phyloP scores from a whole-genome alignment of 2,888 invertebrate species.

The Steromphala cineraria region DNA sequence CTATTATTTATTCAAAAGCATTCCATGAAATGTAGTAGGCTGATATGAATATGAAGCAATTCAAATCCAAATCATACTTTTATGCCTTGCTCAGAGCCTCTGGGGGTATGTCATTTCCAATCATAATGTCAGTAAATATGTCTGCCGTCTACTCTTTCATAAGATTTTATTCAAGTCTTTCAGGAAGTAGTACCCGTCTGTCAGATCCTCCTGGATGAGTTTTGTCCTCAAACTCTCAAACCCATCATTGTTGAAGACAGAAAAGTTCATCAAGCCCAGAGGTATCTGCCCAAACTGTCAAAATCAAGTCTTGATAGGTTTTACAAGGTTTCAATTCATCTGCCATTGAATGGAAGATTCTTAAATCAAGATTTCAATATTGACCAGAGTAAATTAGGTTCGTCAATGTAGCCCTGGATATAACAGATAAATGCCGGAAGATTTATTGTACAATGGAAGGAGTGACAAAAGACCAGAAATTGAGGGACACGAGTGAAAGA shows the following conservation, averaged over 20 bases:
- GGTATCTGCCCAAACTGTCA: background rate
- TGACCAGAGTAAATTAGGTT: background rate
- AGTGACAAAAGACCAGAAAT: too few relatives aligned
- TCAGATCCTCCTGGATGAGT: background rate
- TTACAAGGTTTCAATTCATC: background rate
- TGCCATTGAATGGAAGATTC: background rate
- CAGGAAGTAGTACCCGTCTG: background rate
- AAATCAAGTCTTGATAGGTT: background rate
- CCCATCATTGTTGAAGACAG: background rate
- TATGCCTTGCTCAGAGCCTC: too few relatives aligned
- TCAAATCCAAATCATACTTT: too few relatives aligned
- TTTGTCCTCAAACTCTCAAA: background rate
- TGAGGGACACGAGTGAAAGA: too few relatives aligned
- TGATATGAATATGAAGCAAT: too few relatives aligned
- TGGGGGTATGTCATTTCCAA: too few relatives aligned
- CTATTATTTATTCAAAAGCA: background rate
- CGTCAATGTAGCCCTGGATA: background rate
- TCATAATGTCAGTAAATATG: too few relatives aligned
- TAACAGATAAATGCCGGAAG: too few relatives aligned
- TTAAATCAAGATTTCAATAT: constrained; percentile 1
- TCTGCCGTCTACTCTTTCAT: too few relatives aligned
- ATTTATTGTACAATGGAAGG: too few relatives aligned
- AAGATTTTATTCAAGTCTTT: too few relatives aligned
- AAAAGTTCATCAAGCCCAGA: background rate
- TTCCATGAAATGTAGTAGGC: too few relatives aligned